These are phyloP conservation scores for Malurus elegans DNA, from an alignment of 2,113 vertebrate species.

Conservation along the genomic window DNA sequence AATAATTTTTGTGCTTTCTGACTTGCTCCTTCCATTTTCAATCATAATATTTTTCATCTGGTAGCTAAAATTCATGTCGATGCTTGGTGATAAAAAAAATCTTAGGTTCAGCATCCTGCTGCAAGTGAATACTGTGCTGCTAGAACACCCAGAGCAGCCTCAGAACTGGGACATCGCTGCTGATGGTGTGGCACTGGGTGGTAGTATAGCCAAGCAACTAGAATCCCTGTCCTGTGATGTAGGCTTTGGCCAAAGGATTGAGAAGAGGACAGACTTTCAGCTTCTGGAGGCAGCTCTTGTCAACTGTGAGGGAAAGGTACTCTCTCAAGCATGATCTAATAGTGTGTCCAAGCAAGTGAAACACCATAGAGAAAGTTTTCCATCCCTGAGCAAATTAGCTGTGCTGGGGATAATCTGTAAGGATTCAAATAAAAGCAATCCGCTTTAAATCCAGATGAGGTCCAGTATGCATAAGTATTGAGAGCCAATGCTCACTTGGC, in stretches of 20 bases:
- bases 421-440: background rate
- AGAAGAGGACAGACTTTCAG: background rate
- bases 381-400: background rate
- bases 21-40: accelerated
- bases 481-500: background rate
- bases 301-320: background rate
- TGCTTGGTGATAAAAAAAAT: background rate
- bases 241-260: background rate
- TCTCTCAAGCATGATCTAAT: background rate
- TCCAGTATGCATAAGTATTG: background rate
- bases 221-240: background rate
- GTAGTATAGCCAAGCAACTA: background rate
- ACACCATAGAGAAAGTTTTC: background rate
- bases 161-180: background rate
- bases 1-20: background rate
- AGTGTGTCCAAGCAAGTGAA: background rate
- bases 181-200: background rate
- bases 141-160: background rate
- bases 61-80: background rate
- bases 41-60: background rate
- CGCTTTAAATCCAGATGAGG: background rate
- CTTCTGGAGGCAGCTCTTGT: background rate
- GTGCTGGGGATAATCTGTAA: background rate
- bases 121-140: background rate
- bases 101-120: background rate